Conservation (phyloP, 1,140 invertebrate species). For the Grapholita molesta region DNA sequence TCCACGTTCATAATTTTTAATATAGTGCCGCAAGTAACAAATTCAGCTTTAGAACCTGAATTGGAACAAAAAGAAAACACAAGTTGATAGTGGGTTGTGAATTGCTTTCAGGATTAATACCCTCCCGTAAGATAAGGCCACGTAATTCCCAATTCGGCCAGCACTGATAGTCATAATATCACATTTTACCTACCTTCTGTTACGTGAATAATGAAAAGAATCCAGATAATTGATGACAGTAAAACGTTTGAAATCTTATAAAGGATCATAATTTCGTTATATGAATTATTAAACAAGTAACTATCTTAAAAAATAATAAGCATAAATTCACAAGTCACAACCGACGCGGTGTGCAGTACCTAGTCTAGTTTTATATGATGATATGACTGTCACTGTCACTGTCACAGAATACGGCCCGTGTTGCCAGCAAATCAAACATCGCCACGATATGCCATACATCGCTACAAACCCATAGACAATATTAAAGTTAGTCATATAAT, state of each 20-base stretch:
- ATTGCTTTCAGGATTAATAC: constrained; percentile 23
- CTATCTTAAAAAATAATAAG: background rate
- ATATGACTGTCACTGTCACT: background rate
- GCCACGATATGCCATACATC: background rate
- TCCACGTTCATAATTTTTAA: constrained; percentile 95
- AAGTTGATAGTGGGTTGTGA: background rate
- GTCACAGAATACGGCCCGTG: background rate
- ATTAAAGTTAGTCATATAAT: no score
- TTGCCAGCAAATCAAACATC: background rate
- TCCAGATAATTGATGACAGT: background rate
- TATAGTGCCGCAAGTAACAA: constrained; percentile 97
- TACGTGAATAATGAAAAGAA: background rate
- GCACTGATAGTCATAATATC: background rate
- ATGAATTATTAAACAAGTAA: background rate
- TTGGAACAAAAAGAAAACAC: constrained; percentile 16
- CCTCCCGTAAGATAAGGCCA: constrained; percentile 63
- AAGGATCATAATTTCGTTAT: background rate
- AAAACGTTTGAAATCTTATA: background rate
- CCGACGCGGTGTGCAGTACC: background rate
- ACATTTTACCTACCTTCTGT: constrained; percentile 8
- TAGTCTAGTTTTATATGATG: background rate
- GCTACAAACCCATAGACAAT: no score
- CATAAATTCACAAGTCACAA: background rate
- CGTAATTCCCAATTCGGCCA: constrained; percentile 47
- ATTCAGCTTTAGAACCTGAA: constrained; percentile 77